Evolutionary conservation across 1,140 invertebrate genomes (phyloP), one percentile per base, ranked within the genome.

Genomic region (Tetramorium simillimum): DNA sequence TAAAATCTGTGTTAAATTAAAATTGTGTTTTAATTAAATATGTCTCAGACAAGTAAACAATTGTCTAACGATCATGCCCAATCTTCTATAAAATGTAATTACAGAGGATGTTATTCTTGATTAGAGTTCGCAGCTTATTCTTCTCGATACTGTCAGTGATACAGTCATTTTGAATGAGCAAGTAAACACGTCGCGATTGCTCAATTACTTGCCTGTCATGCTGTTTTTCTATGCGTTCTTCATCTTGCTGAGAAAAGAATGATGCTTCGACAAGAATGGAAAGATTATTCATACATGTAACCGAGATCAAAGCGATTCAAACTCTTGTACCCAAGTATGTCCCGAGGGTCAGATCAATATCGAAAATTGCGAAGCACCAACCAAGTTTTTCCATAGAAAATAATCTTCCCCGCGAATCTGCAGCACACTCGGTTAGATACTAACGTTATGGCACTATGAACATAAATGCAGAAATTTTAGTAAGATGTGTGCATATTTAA

Each of bases 311-410:
- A 46, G 73, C 1, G 4, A 62, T 14, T 77, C 56, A 62, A 62
- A 60, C 21, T 21, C 28, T 46, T 12, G 14, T 16, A 10, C 53
- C 18, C 51, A 63, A 58, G 16, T 9, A 46, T n/a, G 14, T 62
- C 16, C 73, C 73, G 16, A 16, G 18, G 56, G 56, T 77, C 21
- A 40, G 56, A 76, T 76, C 53, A 76, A 77, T 77, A 62, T 62
- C 40, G 73, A 46, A 60, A 62, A 46, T 37, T 46, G 49, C 56
- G 33, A 21, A 58, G 21, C 51, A 58, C 53, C 24, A 18, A 46
- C 53, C 24, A 18, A 46, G 73, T 77, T 77, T 21, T 21, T 10
- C 56, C 40, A 16, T 49, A 60, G 40, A 28, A 62, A 77, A 62
- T 77, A 46, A 77, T 49, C 46, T 49, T 77, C 37, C 18, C 21